A percentile compares a stretch with the other conserved stretches of the same genome.
Evolutionary conservation across 2,888 invertebrate genomes (phyloP).

Genomic region (Leucophora obtusa): DNA sequence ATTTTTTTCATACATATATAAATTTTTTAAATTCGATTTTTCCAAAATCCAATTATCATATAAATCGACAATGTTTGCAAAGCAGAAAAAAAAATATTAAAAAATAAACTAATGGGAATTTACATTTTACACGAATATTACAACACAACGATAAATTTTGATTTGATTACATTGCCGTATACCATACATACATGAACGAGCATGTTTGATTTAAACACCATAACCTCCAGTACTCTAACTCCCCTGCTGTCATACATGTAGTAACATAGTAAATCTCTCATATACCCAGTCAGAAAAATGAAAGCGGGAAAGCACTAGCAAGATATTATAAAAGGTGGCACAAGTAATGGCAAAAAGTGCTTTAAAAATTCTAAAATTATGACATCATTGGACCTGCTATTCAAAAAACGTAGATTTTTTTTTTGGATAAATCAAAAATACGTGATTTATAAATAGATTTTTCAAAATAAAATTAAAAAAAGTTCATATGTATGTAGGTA

Average conservation of each 20-base stretch:
- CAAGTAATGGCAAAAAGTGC: no score
- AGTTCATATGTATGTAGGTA: no score
- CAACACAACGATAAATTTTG: slow-evolving; percentile 56
- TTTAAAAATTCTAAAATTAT: no score
- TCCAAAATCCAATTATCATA: slow-evolving; percentile 53
- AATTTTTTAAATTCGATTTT: slow-evolving; percentile 10
- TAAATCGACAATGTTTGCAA: slow-evolving; percentile 40
- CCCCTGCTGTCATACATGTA: not conserved
- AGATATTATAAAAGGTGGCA: no score
- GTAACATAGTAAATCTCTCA: not conserved
- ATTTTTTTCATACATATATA: slow-evolving; percentile 5
- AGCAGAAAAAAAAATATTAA: slow-evolving; percentile 15
- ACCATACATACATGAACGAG: not conserved
- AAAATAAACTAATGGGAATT: slow-evolving; percentile 49
- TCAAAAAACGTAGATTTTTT: no score
- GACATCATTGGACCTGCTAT: no score
- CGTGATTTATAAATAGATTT: no score
- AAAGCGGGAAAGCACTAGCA: no score
- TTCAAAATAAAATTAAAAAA: no score
- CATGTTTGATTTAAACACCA: slow-evolving; percentile 32
- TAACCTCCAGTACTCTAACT: slow-evolving; percentile 13
- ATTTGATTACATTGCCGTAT: slow-evolving; percentile 52
- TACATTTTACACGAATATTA: slow-evolving; percentile 58
- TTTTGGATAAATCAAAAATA: no score
- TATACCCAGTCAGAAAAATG: no score